Evolutionary conservation across 2,797 vertebrate species (phyloP).

Genomic region (Epinephelus malabaricus): DNA sequence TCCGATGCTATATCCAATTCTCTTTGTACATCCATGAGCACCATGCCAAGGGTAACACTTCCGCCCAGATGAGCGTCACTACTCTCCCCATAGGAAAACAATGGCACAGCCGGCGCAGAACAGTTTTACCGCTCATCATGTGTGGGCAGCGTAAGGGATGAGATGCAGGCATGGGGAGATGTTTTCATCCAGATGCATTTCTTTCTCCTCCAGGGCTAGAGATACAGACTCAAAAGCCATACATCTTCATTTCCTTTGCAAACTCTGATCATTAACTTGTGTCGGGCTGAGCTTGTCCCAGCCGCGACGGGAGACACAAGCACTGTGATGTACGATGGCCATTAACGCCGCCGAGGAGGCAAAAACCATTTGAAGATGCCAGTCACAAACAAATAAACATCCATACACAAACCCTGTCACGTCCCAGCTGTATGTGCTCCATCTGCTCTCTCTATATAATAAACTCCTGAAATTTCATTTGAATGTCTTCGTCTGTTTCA

Average conservation of each 20-base stretch:
- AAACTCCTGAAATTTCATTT: conserved; percentile 53
- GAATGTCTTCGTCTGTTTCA: conserved; percentile 50
- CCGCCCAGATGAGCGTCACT: too few relatives aligned
- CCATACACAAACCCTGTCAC: conserved; percentile 40
- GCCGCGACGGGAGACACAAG: conserved; percentile 56
- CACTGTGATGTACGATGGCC: conserved; percentile 79
- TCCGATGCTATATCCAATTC: too few relatives aligned
- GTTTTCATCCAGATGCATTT: conserved; percentile 60
- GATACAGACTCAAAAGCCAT: conserved; percentile 58
- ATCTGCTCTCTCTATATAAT: conserved; percentile 48
- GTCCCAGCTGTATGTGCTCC: conserved; percentile 42
- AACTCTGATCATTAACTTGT: conserved; percentile 80
- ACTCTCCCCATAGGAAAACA: too few relatives aligned
- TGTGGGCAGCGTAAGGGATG: conserved; percentile 13
- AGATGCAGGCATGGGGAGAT: conserved; percentile 30
- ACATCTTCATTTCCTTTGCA: conserved; percentile 81
- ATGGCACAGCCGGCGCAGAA: too few relatives aligned
- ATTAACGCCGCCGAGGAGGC: conserved; percentile 74
- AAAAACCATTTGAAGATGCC: conserved; percentile 68
- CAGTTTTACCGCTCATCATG: too few relatives aligned
- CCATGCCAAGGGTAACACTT: too few relatives aligned
- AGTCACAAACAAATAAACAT: conserved; percentile 67
- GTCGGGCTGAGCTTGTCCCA: conserved; percentile 62
- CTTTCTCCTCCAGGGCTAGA: conserved; percentile 37
- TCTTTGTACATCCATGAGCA: too few relatives aligned